Percentiles rank a stretch among this genome's conserved stretches.
Evolutionary conservation across 2,113 vertebrate genomes (phyloP).

Genomic region (Myotis davidii): DNA sequence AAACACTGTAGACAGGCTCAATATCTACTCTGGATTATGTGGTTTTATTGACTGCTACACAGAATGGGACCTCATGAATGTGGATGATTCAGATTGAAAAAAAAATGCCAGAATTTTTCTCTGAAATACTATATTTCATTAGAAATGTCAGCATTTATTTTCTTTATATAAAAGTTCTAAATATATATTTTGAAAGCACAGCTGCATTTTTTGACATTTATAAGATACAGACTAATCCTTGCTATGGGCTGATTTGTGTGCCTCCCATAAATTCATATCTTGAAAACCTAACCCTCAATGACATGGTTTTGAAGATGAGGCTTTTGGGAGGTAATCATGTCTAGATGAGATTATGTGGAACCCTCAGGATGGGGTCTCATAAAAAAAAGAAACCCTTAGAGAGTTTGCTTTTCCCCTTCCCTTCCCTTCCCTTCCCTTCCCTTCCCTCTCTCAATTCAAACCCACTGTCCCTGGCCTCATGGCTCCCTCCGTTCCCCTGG

Average conservation of each 20-base stretch:
- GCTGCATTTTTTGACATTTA: background rate
- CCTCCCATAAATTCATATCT: background rate
- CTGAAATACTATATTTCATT: background rate
- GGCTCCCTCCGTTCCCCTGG: too few species aligned
- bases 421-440: too few species aligned
- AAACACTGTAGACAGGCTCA: background rate
- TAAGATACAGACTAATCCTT: background rate
- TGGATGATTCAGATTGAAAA: background rate
- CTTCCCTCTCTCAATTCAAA: too few species aligned
- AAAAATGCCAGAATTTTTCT: background rate
- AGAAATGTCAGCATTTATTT: background rate
- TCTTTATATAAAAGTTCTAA: background rate
- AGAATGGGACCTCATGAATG: background rate
- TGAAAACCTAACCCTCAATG: accelerated
- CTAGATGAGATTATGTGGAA: background rate
- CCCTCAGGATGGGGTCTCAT: background rate
- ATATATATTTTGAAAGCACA: background rate
- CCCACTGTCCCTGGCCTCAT: too few species aligned
- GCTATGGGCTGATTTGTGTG: background rate
- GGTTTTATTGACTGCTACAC: background rate
- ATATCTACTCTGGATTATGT: background rate
- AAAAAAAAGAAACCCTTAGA: background rate
- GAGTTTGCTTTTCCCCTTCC: background rate
- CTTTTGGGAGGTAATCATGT: background rate
- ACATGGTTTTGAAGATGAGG: background rate